phyloP scores from a whole-genome alignment of 2,113 vertebrate species.

The Ahaetulla prasina region DNA sequence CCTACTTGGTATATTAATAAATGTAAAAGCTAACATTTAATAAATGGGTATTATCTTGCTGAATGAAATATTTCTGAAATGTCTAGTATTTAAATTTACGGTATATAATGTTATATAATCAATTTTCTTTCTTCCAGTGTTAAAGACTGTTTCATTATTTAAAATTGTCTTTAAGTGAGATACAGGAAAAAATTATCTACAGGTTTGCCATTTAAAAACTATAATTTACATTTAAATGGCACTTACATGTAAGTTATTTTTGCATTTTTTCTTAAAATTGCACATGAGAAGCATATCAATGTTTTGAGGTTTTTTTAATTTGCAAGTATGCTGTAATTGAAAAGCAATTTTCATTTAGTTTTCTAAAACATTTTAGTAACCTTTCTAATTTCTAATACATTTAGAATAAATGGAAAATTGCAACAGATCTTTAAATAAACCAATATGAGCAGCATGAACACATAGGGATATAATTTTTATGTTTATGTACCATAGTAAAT shows the following conservation, averaged over 20 bases:
- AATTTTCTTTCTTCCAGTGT: not conserved
- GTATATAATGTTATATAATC: not conserved
- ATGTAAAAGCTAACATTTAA: not conserved
- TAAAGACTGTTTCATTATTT: not conserved
- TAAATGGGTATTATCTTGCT: not conserved
- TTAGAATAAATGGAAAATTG: not conserved
- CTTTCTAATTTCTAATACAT: not conserved
- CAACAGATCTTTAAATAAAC: not conserved
- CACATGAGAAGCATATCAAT: not conserved
- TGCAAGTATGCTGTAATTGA: not conserved
- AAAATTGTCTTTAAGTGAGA: not conserved
- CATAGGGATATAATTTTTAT: not conserved
- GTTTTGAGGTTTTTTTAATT: not conserved
- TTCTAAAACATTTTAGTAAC: not conserved
- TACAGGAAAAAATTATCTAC: not conserved
- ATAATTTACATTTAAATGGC: not conserved
- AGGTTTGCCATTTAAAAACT: not conserved
- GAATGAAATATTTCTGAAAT: not conserved
- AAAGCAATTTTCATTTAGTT: not conserved
- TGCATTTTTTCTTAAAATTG: not conserved
- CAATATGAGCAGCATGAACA: not conserved
- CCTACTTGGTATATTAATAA: slow-evolving; percentile 6
- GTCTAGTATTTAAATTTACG: not conserved
- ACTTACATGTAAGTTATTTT: not conserved
- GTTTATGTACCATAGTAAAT: not conserved